Percentiles rank a stretch among this genome's conserved stretches.
phyloP scores from a whole-genome alignment of 2,888 invertebrate species.

The Thysanoteuthis rhombus region DNA sequence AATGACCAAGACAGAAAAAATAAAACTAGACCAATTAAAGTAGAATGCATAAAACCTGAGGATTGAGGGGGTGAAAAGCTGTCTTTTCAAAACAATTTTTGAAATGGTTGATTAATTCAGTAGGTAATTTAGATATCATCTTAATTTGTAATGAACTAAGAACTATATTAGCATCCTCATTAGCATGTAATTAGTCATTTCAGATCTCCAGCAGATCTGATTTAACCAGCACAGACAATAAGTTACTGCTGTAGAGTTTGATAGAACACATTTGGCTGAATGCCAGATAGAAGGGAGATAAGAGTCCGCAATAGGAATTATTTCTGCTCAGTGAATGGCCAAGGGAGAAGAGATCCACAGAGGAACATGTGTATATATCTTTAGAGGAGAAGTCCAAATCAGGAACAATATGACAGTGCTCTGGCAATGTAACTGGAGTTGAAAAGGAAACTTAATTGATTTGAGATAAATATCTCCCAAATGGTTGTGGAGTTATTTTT shows the following conservation, averaged over 20 bases:
- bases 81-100: too few species aligned
- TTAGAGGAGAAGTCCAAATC: neutral
- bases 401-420: neutral
- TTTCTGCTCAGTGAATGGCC: neutral
- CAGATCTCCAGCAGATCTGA: neutral
- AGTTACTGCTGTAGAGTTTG: neutral
- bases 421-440: neutral
- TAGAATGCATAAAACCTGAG: too few species aligned
- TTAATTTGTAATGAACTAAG: neutral
- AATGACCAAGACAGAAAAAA: too few species aligned
- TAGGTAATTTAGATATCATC: neutral
- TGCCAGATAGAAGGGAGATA: neutral
- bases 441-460: neutral
- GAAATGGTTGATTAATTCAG: neutral
- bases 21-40: too few species aligned
- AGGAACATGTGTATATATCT: neutral
- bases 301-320: neutral
- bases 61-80: too few species aligned
- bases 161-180: neutral
- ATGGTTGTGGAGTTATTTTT: neutral
- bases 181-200: neutral
- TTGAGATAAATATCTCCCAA: neutral
- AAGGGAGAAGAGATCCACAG: neutral
- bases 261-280: neutral
- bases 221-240: neutral